phyloP scores from a whole-genome alignment of 2,888 invertebrate species.

The Lasioglossum marginatum region DNA sequence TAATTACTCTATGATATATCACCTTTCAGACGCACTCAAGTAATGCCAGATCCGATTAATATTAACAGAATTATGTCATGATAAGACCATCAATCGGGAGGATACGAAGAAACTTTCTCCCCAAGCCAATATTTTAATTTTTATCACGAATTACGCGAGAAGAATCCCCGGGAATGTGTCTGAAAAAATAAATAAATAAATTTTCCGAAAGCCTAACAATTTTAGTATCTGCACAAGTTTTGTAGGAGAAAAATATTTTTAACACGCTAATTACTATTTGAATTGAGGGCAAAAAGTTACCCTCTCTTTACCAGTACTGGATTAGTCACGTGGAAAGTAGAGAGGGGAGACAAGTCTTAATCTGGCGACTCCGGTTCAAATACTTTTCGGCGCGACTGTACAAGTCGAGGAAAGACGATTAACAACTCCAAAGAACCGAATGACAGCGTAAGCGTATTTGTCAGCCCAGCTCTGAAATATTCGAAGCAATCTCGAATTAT shows the following conservation, averaged over 20 bases:
- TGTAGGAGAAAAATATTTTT: neutral
- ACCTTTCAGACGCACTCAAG: too few relatives aligned
- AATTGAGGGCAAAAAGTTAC: too few relatives aligned
- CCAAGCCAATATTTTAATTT: neutral
- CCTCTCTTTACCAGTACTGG: too few relatives aligned
- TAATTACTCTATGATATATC: too few relatives aligned
- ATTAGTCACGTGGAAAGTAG: too few relatives aligned
- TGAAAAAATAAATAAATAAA: neutral
- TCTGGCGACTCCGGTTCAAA: neutral
- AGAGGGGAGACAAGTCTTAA: too few relatives aligned
- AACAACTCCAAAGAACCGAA: neutral
- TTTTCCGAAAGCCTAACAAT: neutral
- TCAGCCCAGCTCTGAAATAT: neutral
- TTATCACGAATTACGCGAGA: too few relatives aligned
- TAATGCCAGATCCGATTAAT: too few relatives aligned
- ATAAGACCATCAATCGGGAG: too few relatives aligned
- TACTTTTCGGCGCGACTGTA: neutral
- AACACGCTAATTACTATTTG: neutral
- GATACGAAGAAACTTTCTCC: too few relatives aligned
- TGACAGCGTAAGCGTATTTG: neutral
- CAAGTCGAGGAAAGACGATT: neutral
- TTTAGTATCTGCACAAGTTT: neutral
- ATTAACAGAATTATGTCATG: too few relatives aligned
- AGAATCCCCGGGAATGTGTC: too few relatives aligned
- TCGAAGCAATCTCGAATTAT: constrained; percentile 6